Base-by-base conservation (phyloP, 2,888 invertebrate species). In the Plagiodera versicolora region DNA sequence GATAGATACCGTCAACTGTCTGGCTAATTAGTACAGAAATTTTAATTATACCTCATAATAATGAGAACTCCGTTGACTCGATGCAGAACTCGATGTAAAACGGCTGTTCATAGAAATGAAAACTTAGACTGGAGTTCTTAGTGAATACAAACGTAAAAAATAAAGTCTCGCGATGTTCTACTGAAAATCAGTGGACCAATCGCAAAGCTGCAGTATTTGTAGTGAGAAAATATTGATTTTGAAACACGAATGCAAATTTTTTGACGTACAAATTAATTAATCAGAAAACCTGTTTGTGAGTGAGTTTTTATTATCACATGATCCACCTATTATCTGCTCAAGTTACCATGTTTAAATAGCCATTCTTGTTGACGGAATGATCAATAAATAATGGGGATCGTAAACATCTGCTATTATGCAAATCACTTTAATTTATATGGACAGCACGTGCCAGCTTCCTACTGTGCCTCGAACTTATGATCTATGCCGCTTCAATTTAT, bases 361-460 rank as follows among this genome's bases (percentile, higher is more conserved):
- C 57, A 55, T 63, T 54, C 49, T 54, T 56, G 48, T 28, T 20
- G 60, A 58, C 52, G 30, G 46, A 51, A 54, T 61, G 63, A 66
- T 66, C 63, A 63, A 63, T 65, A 65, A 39, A 10, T 10, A 62
- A 60, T 58, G 58, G 61, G 48, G 63, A 66, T 64, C 60, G 64
- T 61, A 62, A 66, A 66, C 66, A 66, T 66, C 66, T 66, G 66
- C 56, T 63, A 63, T 66, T 66, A 66, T 66, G 66, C 62, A 66
- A 66, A 66, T 66, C 56, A 60, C 63, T 63, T 66, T 64, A 66
- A 66, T 66, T 66, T 63, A 61, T 64, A 64, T 63, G 66, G 59
- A 56, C 49, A 58, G 60, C 66, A 66, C 66, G 66, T 64, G 64
- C 6, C 3, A 5, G 6, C 24, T 24, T 24, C 24, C 64, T 60